Conservation (phyloP, 92 coral and sea anemone species). For the Zoanthus gigantus region DNA sequence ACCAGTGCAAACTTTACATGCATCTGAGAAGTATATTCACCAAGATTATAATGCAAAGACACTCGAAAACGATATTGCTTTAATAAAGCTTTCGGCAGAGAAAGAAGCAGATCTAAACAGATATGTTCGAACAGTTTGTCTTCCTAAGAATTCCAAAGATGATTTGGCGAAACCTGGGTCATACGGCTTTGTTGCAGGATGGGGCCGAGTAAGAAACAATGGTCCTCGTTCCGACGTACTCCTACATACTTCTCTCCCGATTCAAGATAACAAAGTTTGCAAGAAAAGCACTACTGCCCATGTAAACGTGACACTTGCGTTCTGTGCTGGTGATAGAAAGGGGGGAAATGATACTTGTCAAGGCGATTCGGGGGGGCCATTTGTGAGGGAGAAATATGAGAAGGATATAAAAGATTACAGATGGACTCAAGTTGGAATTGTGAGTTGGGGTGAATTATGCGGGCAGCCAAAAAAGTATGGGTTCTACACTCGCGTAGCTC, state of each 20-base stretch:
- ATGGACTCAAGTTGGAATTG: slow-evolving; percentile 82
- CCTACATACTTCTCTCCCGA: slow-evolving; percentile 65
- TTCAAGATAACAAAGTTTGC: slow-evolving; percentile 61
- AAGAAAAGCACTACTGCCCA: neutral
- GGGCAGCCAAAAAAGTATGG: slow-evolving; percentile 65
- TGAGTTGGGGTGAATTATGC: slow-evolving; percentile 94
- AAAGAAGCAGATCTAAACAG: slow-evolving; percentile 35
- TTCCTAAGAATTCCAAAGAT: slow-evolving; percentile 52
- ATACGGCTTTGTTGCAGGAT: slow-evolving; percentile 66
- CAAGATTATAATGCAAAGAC: slow-evolving; percentile 20
- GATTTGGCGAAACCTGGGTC: slow-evolving; percentile 43
- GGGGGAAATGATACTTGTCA: slow-evolving; percentile 65
- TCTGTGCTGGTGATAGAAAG: slow-evolving; percentile 76
- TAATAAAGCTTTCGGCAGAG: slow-evolving; percentile 55
- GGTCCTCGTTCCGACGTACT: slow-evolving; percentile 52
- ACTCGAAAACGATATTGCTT: slow-evolving; percentile 61
- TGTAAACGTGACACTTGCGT: slow-evolving; percentile 48
- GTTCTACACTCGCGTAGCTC: slow-evolving; percentile 71
- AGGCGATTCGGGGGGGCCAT: slow-evolving; percentile 82
- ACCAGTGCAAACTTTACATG: slow-evolving; percentile 36
- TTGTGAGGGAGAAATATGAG: slow-evolving; percentile 41
- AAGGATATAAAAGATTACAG: slow-evolving; percentile 1
- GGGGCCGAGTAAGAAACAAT: slow-evolving; percentile 51
- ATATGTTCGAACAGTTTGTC: slow-evolving; percentile 63
- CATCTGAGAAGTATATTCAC: slow-evolving; percentile 58